Evolutionary conservation across 2,113 vertebrate genomes (phyloP).

Genomic region (Melanostigma gelatinosum): DNA sequence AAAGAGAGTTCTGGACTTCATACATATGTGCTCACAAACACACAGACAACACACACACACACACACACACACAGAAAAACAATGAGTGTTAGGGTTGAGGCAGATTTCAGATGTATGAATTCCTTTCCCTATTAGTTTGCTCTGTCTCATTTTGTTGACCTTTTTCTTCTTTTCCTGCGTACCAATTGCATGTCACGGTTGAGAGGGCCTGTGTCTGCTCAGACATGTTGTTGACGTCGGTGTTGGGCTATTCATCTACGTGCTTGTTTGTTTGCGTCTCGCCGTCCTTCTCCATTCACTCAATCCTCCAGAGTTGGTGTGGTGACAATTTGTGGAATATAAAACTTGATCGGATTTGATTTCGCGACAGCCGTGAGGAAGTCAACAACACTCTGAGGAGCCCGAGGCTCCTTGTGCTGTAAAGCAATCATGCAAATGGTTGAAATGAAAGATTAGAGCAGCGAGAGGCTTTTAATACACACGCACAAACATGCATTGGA

Average conservation of each 20-base stretch:
- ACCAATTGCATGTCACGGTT: slow-evolving; percentile 49
- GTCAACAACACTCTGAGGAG: slow-evolving; percentile 18
- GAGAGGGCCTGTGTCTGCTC: slow-evolving; percentile 38
- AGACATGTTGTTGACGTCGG: slow-evolving; percentile 52
- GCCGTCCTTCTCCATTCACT: slow-evolving; percentile 31
- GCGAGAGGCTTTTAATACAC: not conserved
- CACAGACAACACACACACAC: not conserved
- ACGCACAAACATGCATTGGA: not conserved
- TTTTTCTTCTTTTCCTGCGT: slow-evolving; percentile 18
- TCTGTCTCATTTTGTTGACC: slow-evolving; percentile 55
- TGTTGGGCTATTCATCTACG: slow-evolving; percentile 51
- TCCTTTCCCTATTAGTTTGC: slow-evolving; percentile 51
- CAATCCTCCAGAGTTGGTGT: slow-evolving; percentile 33
- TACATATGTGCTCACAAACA: slow-evolving; percentile 40
- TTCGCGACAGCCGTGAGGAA: slow-evolving; percentile 12
- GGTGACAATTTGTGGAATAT: slow-evolving; percentile 40
- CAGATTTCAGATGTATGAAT: slow-evolving; percentile 36
- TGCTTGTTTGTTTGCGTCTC: slow-evolving; percentile 65
- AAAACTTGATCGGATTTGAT: slow-evolving; percentile 48
- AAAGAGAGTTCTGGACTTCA: slow-evolving; percentile 79
- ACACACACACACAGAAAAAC: slow-evolving; percentile 24
- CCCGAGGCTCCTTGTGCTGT: slow-evolving; percentile 11
- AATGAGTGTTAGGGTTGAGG: slow-evolving; percentile 1
- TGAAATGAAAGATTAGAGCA: not conserved
- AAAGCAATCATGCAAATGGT: slow-evolving; percentile 3